Percentiles rank a stretch among this genome's conserved stretches.
These are phyloP conservation scores for Rhynchonycteris naso DNA, from an alignment of 2,797 vertebrate genomes.

Conservation along the genomic window DNA sequence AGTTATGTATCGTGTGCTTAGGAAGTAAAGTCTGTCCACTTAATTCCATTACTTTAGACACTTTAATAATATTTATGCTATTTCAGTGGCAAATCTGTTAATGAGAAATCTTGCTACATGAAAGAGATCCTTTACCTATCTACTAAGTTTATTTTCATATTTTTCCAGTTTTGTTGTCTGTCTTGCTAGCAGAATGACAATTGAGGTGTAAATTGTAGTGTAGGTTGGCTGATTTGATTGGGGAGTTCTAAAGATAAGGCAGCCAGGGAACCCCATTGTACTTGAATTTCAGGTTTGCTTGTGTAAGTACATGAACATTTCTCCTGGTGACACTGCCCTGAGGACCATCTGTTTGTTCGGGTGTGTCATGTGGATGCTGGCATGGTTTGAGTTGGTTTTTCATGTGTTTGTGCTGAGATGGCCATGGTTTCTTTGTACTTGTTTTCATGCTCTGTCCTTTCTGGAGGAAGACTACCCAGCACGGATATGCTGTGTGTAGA, in stretches of 20 bases:
- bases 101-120: neutral
- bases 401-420: slow-evolving; percentile 14
- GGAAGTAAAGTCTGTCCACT: neutral
- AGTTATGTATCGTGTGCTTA: neutral
- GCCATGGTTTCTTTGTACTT: slow-evolving; percentile 10
- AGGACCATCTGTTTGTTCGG: slow-evolving; percentile 72
- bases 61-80: neutral
- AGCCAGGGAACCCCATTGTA: slow-evolving; percentile 76
- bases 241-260: slow-evolving; percentile 65
- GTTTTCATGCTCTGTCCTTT: neutral
- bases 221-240: slow-evolving; percentile 67
- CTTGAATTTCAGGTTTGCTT: slow-evolving; percentile 84
- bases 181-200: slow-evolving; percentile 65
- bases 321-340: slow-evolving; percentile 71
- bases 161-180: slow-evolving; percentile 62
- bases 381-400: neutral
- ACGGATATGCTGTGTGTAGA: neutral
- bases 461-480: neutral
- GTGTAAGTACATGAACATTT: slow-evolving; percentile 79
- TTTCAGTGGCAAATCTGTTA: neutral
- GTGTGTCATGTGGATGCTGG: slow-evolving; percentile 72
- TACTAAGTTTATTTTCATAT: slow-evolving; percentile 58
- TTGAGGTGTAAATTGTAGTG: neutral
- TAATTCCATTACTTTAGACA: neutral
- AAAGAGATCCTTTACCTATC: neutral